These are phyloP conservation scores for Pipistrellus pipistrellus DNA, from an alignment of 2,797 vertebrate species.

Conservation along the genomic window DNA sequence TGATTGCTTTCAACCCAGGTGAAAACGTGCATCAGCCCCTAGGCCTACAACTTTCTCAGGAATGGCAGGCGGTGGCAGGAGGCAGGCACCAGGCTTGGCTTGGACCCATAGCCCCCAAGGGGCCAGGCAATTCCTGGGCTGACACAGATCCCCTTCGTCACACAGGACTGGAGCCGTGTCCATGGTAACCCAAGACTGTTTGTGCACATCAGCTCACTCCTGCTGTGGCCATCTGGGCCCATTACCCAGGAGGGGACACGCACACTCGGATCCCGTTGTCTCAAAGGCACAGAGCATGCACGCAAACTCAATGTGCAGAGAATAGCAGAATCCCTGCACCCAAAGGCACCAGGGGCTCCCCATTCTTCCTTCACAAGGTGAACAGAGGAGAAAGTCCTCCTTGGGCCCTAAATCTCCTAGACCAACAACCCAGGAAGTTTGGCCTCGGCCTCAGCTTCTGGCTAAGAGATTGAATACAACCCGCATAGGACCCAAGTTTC, in stretches of 20 bases:
- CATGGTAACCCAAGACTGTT: background rate
- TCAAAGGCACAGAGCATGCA: background rate
- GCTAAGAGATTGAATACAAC: no score
- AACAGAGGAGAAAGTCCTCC: background rate
- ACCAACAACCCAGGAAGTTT: background rate
- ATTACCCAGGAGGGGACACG: background rate
- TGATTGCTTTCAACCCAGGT: background rate
- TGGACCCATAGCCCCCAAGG: background rate
- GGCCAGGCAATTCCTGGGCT: background rate
- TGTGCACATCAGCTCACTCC: rapidly evolving
- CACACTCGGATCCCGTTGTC: rapidly evolving
- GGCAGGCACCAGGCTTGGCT: background rate
- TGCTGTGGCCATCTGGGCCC: background rate
- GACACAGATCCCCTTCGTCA: background rate
- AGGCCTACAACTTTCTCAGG: background rate
- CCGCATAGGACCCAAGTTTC: rapidly evolving
- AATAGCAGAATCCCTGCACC: no score
- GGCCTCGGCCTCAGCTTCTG: rapidly evolving
- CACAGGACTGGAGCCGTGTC: background rate
- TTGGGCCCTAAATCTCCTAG: background rate
- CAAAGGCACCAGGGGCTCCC: rapidly evolving
- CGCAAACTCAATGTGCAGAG: rapidly evolving
- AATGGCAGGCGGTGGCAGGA: background rate
- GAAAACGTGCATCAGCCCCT: background rate
- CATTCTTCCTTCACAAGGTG: background rate